A percentile compares a stretch with the other conserved stretches of the same genome.
phyloP scores from a whole-genome alignment of 2,797 vertebrate genomes.

The Malurus splendens region DNA sequence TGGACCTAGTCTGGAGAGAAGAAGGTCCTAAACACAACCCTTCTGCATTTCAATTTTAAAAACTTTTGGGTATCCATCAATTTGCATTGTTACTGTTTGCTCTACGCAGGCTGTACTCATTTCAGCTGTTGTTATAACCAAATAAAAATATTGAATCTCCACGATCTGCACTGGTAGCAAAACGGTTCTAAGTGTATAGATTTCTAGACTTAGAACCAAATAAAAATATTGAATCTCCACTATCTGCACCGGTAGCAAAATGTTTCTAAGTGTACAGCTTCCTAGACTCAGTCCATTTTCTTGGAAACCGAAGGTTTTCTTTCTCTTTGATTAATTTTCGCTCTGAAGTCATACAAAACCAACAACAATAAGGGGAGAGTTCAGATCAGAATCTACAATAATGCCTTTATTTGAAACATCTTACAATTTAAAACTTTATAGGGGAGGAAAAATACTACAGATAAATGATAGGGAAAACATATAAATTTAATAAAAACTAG shows the following conservation, averaged over 20 bases:
- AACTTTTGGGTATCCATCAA: background rate
- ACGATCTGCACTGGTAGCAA: no score
- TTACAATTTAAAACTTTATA: background rate
- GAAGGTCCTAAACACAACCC: background rate
- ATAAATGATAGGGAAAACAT: background rate
- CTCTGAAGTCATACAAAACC: background rate
- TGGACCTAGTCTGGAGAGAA: background rate
- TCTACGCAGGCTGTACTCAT: background rate
- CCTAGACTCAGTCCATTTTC: background rate
- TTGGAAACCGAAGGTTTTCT: background rate
- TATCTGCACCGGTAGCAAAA: no score
- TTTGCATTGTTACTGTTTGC: background rate
- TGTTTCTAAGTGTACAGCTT: no score
- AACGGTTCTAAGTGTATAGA: no score
- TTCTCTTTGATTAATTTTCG: background rate
- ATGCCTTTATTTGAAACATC: background rate
- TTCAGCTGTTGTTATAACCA: background rate
- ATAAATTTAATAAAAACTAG: background rate
- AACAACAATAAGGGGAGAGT: background rate
- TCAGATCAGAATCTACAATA: background rate
- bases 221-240: no score
- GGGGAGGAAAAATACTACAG: accelerated
- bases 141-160: background rate
- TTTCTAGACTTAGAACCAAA: no score
- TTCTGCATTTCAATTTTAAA: background rate